A percentile compares a stretch with the other conserved stretches of the same genome.
phyloP scores from a whole-genome alignment of 1,140 invertebrate genomes.

The Cotesia chilonis region DNA sequence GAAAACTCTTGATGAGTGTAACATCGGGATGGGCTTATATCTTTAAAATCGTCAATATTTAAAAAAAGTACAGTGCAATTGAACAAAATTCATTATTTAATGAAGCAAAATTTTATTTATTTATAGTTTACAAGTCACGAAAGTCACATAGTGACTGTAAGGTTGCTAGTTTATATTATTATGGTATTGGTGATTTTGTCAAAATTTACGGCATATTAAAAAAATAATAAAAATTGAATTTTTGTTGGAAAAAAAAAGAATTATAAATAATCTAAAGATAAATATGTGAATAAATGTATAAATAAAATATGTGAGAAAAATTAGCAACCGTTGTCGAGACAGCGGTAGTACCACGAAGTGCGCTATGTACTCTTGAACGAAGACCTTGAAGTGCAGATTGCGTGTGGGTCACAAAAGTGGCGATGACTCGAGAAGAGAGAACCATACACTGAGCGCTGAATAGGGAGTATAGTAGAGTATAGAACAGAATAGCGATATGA shows the following conservation, averaged over 20 bases:
- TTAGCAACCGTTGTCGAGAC: conserved; percentile 26
- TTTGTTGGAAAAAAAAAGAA: neutral
- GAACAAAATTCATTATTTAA: no score
- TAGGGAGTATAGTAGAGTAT: neutral
- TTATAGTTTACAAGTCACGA: no score
- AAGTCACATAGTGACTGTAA: no score
- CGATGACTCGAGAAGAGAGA: conserved; percentile 29
- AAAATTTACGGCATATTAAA: no score
- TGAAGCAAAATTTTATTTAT: no score
- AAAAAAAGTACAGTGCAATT: no score
- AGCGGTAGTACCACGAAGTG: conserved; percentile 30
- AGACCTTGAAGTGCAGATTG: conserved; percentile 47
- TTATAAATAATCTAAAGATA: neutral
- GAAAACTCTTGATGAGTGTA: no score
- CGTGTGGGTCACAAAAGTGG: conserved; percentile 45
- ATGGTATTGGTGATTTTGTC: no score
- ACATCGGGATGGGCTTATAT: no score
- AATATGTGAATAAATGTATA: neutral
- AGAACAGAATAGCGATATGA: conserved; percentile 15
- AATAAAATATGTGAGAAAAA: conserved; percentile 19
- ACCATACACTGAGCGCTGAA: neutral
- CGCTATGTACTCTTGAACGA: conserved; percentile 7
- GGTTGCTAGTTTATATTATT: no score
- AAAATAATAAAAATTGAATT: neutral
- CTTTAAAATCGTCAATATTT: no score